Conservation (phyloP, 2,113 vertebrate genomes). For the Chelonoidis abingdonii region DNA sequence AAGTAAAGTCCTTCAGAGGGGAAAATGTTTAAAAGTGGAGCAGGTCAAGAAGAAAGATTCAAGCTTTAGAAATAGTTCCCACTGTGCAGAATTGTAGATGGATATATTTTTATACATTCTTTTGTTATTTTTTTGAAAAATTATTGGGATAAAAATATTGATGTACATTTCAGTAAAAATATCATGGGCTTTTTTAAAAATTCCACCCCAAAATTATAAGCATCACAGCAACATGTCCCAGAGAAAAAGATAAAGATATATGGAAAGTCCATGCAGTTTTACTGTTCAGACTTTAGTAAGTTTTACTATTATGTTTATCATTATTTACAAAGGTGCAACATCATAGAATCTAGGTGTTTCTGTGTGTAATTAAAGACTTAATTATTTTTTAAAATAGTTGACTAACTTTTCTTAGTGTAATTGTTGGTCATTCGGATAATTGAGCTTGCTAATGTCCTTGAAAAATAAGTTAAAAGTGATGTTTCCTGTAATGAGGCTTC, state of each 20-base stretch:
- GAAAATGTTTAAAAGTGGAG: background rate
- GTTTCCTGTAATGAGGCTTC: background rate
- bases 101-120: too few relatives aligned
- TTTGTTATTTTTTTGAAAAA: too few relatives aligned
- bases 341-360: background rate
- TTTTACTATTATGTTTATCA: background rate
- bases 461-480: background rate
- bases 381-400: background rate
- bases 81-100: too few relatives aligned
- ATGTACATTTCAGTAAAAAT: too few relatives aligned
- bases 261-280: background rate
- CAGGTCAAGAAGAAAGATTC: background rate
- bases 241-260: background rate
- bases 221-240: background rate
- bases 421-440: background rate
- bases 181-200: background rate
- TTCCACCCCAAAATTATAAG: background rate
- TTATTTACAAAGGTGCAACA: background rate
- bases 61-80: too few relatives aligned
- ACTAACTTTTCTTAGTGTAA: background rate
- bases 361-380: background rate
- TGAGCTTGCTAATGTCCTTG: background rate
- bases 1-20: background rate
- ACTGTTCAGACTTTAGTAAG: background rate
- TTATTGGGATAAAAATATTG: too few relatives aligned